Evolutionary conservation across 2,797 vertebrate species (phyloP).

Genomic region (Microctenopoma steveboyesi): DNA sequence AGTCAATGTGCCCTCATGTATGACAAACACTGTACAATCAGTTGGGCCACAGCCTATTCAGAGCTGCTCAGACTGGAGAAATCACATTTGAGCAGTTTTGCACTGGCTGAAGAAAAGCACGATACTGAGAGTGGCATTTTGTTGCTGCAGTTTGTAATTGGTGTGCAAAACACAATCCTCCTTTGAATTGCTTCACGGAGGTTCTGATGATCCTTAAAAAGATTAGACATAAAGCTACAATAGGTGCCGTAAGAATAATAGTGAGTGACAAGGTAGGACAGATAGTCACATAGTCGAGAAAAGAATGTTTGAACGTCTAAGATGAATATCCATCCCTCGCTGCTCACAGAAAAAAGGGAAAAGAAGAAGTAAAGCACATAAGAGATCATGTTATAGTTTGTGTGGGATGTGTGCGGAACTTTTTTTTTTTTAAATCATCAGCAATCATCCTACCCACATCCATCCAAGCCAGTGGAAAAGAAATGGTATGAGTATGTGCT

Average conservation of each 20-base stretch:
- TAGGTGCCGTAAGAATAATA: constrained; percentile 17
- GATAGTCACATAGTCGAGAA: constrained; percentile 28
- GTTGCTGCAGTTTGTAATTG: constrained; percentile 49
- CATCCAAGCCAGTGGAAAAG: constrained; percentile 74
- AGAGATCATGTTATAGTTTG: constrained; percentile 47
- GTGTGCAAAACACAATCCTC: constrained; percentile 23
- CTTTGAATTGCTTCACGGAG: constrained; percentile 6
- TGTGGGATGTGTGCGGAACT: constrained; percentile 41
- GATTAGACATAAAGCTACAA: constrained; percentile 31
- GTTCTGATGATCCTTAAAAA: constrained; percentile 42
- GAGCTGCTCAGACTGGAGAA: constrained; percentile 64
- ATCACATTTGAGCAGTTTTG: constrained; percentile 67
- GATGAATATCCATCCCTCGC: constrained; percentile 39
- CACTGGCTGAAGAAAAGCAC: constrained; percentile 49
- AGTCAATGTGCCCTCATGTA: constrained; percentile 80
- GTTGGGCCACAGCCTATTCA: constrained; percentile 65
- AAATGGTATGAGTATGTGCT: constrained; percentile 73
- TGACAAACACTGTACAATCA: constrained; percentile 71
- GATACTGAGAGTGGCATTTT: constrained; percentile 51
- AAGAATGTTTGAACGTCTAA: constrained; percentile 45
- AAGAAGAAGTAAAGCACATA: constrained; percentile 17
- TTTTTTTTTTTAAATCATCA: constrained; percentile 63
- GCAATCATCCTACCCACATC: constrained; percentile 62
- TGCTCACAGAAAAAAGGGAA: constrained; percentile 25
- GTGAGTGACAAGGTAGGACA: constrained; percentile 23